Evolutionary conservation across 2,888 invertebrate genomes (phyloP), one percentile per base, ranked within the genome.

Genomic region (Hoplodrina blanda): DNA sequence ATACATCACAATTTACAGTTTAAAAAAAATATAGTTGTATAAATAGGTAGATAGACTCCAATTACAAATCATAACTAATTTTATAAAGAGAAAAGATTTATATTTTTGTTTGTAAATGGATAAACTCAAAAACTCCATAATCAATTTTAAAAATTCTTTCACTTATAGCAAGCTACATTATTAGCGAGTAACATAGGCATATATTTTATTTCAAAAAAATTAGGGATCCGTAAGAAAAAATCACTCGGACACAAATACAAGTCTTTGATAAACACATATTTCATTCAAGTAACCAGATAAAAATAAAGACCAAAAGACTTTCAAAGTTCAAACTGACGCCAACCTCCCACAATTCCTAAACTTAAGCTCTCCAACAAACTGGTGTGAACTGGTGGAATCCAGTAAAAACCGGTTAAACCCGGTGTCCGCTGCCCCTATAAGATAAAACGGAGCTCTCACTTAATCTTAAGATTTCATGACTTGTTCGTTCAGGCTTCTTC

Each of bases 401-500:
- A 52, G 69, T 77, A 77, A 80, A 76, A 80, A 82, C 69, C 68
- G 60, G 67, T 72, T 75, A 68, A 60, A 69, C 44, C 76, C 73
- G 63, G 66, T 87, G 83, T 82, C 80, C 83, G 86, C 61, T 77
- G 71, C 62, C 69, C 83, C 78, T 85, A 77, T 69, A 74, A 85
- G 85, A 84, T 88, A 87, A 85, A 84, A 83, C 72, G 69, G 55
- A 76, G 74, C 84, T 82, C 77, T 75, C 81, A 84, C 83, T 89
- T 87, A 87, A 88, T 88, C 87, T 88, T 84, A 81, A 87, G 86
- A 87, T 83, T 88, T 85, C 85, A 84, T 80, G 86, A 85, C 75
- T 85, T 75, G 81, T 78, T 78, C 79, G 76, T 79, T 78, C 80
- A 65, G 78, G 65, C 73, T 72, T 76, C 76, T 80, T 76, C 55